Evolutionary conservation across 2,888 invertebrate genomes (phyloP).

Genomic region (Noctua janthina): DNA sequence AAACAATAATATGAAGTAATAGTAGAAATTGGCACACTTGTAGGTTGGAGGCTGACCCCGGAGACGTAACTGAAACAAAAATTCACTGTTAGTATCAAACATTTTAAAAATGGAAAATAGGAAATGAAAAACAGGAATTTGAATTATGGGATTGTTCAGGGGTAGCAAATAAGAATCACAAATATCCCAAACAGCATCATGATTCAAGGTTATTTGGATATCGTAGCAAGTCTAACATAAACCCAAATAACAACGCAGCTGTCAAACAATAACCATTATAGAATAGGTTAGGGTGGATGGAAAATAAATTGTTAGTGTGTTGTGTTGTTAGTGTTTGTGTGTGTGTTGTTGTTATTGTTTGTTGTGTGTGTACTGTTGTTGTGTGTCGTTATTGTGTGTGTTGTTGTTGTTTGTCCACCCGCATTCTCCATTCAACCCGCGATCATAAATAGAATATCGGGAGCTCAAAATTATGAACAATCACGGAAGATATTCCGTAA

Average conservation of each 20-base stretch:
- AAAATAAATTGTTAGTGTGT: too few relatives aligned
- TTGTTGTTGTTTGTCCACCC: too few relatives aligned
- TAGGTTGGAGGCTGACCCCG: constrained; percentile 83
- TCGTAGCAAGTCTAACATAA: not conserved
- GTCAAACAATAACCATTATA: not conserved
- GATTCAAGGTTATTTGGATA: constrained; percentile 1
- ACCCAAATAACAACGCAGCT: not conserved
- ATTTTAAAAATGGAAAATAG: not conserved
- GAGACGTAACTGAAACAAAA: constrained; percentile 86
- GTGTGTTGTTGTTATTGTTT: too few relatives aligned
- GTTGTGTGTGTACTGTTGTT: too few relatives aligned
- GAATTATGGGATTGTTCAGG: not conserved
- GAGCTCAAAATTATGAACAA: too few relatives aligned
- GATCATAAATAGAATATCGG: too few relatives aligned
- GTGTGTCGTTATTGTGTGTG: too few relatives aligned
- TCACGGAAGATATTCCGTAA: too few relatives aligned
- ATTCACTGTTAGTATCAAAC: constrained; percentile 31
- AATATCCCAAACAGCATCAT: not conserved
- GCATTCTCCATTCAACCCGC: too few relatives aligned
- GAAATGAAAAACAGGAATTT: not conserved
- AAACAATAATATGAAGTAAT: constrained; percentile 80
- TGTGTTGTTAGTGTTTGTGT: too few relatives aligned
- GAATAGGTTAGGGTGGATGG: too few relatives aligned
- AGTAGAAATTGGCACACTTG: constrained; percentile 84
- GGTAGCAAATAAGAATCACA: not conserved